Conservation (phyloP, 2,888 invertebrate species). For the Pycnomerus fuliginosus region DNA sequence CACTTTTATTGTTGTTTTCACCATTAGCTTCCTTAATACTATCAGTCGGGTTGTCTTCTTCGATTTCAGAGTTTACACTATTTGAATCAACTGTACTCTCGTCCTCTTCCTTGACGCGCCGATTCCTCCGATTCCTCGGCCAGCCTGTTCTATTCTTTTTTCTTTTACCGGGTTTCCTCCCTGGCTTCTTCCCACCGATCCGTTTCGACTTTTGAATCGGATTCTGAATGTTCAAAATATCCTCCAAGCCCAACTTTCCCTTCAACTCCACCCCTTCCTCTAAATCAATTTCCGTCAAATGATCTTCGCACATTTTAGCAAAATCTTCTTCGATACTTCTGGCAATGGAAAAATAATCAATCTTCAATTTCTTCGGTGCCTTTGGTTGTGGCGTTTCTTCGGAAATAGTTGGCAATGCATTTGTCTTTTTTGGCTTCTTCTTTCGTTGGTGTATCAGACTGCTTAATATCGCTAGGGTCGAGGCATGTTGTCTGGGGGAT, state of each 20-base stretch:
- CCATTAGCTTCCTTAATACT: constrained; percentile 30
- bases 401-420: constrained; percentile 35
- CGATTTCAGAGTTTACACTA: constrained; percentile 35
- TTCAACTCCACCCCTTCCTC: constrained; percentile 48
- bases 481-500: constrained; percentile 85
- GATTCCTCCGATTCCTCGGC: constrained; percentile 63
- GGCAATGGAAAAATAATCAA: constrained; percentile 44
- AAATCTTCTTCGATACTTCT: constrained; percentile 54
- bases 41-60: constrained; percentile 35
- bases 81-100: constrained; percentile 37
- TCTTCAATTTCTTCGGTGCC: constrained; percentile 38
- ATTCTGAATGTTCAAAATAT: constrained; percentile 21
- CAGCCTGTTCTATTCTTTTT: constrained; percentile 80
- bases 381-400: constrained; percentile 30
- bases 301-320: constrained; percentile 32
- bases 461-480: constrained; percentile 79
- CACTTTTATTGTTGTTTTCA: constrained; percentile 31
- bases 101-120: constrained; percentile 47
- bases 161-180: constrained; percentile 53
- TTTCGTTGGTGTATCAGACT: constrained; percentile 61
- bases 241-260: constrained; percentile 39
- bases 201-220: background rate
- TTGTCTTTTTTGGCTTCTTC: constrained; percentile 44
- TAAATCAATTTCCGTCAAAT: constrained; percentile 29
- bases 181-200: constrained; percentile 19